Evolutionary conservation across 2,113 vertebrate species (phyloP).

Genomic region (Octodon degus): DNA sequence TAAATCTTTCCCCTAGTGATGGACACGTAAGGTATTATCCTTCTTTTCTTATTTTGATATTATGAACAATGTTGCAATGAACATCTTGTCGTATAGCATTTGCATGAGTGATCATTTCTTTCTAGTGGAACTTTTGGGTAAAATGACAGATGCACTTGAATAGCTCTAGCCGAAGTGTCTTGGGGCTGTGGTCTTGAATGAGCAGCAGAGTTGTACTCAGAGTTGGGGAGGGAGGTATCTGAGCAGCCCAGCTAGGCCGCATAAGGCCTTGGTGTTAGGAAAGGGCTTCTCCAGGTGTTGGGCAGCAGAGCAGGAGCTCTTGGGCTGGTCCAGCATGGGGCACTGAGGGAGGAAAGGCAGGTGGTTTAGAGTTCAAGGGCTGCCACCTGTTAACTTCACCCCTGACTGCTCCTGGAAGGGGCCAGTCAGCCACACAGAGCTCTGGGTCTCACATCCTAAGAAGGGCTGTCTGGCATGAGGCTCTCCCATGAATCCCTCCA

Average conservation of each 20-base stretch:
- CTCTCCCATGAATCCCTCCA: not conserved
- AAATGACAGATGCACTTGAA: not conserved
- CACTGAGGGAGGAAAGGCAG: not conserved
- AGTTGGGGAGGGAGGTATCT: not conserved
- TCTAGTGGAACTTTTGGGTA: not conserved
- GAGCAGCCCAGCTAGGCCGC: too few species aligned
- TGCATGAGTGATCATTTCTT: not conserved
- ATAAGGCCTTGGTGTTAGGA: not conserved
- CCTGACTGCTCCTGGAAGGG: not conserved
- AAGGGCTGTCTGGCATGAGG: too few species aligned
- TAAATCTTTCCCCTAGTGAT: not conserved
- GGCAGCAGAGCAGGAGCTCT: not conserved
- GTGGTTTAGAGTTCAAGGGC: not conserved
- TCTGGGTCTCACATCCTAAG: not conserved
- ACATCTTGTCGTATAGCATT: not conserved
- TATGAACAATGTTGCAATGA: not conserved
- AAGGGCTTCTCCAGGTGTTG: not conserved
- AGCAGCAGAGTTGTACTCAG: not conserved
- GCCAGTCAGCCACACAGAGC: not conserved
- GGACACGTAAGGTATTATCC: not conserved
- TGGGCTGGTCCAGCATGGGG: not conserved
- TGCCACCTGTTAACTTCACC: fast-evolving
- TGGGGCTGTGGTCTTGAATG: not conserved
- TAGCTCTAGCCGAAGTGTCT: not conserved
- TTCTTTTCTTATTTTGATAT: not conserved